Evolutionary conservation across 2,888 invertebrate species (phyloP).

Genomic region (Choristoneura rosaceana): DNA sequence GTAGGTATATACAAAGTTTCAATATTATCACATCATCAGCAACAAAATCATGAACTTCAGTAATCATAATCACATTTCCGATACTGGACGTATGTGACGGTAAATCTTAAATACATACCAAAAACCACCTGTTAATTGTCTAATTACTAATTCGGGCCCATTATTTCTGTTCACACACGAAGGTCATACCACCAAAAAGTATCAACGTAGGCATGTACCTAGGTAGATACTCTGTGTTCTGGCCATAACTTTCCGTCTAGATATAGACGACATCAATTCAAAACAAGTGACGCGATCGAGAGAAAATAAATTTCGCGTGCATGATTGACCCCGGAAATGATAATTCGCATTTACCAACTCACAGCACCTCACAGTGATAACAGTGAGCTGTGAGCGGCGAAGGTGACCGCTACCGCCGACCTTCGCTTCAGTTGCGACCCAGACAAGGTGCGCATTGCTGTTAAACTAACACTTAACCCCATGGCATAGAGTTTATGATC

Average conservation of each 20-base stretch:
- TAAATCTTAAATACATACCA: neutral
- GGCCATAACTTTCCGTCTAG: neutral
- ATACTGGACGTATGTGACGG: neutral
- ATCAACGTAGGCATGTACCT: too few relatives aligned
- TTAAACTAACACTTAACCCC: neutral
- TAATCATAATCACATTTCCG: neutral
- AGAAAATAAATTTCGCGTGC: constrained; percentile 12
- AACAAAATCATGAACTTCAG: neutral
- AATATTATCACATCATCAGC: neutral
- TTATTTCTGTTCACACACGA: neutral
- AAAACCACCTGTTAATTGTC: neutral
- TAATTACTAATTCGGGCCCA: neutral
- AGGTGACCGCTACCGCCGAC: constrained; percentile 46
- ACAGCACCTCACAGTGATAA: constrained; percentile 20
- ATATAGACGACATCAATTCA: neutral
- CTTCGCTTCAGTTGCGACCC: constrained; percentile 27
- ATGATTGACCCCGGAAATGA: constrained; percentile 43
- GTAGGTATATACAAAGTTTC: neutral
- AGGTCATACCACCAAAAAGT: constrained; percentile 13
- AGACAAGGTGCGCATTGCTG: constrained; percentile 11
- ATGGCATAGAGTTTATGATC: constrained; percentile 3
- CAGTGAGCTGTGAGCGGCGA: constrained; percentile 45
- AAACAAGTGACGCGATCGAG: neutral
- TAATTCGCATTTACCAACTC: constrained; percentile 16
- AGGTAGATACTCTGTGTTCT: neutral